These are phyloP conservation scores for Epinotia demarniana DNA, from an alignment of 2,888 invertebrate species.

Conservation along the genomic window DNA sequence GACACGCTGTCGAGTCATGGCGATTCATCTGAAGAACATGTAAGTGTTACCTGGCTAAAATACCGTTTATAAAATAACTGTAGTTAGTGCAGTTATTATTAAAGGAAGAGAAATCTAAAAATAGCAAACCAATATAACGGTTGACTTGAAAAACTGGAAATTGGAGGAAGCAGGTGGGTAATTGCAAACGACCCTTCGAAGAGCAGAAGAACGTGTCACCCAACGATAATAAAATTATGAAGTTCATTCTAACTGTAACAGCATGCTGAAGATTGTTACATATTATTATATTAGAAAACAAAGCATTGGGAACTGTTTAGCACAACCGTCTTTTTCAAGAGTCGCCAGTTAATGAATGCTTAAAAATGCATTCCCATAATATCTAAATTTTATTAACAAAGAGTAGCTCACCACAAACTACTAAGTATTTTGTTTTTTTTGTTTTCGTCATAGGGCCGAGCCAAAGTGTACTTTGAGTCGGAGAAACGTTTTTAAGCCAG, in stretches of 20 bases:
- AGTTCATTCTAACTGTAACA: background rate
- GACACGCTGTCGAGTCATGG: slow-evolving; percentile 35
- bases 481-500: background rate
- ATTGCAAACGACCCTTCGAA: slow-evolving; percentile 3
- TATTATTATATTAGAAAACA: background rate
- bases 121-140: slow-evolving; percentile 8
- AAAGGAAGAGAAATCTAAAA: slow-evolving; percentile 19
- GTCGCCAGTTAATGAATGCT: background rate
- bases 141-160: slow-evolving; percentile 33
- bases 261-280: background rate
- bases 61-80: slow-evolving; percentile 44
- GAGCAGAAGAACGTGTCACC: background rate
- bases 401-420: too few species aligned
- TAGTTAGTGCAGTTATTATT: slow-evolving; percentile 22
- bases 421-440: too few species aligned
- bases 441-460: background rate
- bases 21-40: slow-evolving; percentile 22
- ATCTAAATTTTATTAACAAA: too few species aligned
- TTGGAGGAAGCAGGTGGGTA: slow-evolving; percentile 31
- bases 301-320: background rate
- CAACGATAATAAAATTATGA: background rate
- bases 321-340: background rate
- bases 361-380: too few species aligned
- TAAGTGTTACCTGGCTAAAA: slow-evolving; percentile 23
- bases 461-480: background rate